These are phyloP conservation scores for Neotoxoptera formosana DNA, from an alignment of 1,140 invertebrate genomes.

Conservation along the genomic window DNA sequence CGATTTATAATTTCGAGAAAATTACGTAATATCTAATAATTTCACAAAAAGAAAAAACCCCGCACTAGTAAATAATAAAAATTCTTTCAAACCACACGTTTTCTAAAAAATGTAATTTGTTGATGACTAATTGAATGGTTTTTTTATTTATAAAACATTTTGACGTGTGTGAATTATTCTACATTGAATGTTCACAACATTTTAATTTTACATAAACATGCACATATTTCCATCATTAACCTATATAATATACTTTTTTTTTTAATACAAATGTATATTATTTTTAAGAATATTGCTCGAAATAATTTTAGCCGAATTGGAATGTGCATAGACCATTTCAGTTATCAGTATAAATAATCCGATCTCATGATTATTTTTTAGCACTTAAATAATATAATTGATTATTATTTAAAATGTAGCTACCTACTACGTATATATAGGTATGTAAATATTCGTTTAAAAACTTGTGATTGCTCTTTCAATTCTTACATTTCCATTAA, in stretches of 20 bases:
- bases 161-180: not conserved
- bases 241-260: not conserved
- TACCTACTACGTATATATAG: not conserved
- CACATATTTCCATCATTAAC: not conserved
- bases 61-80: not conserved
- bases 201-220: not conserved
- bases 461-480: not conserved
- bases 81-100: not conserved
- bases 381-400: not conserved
- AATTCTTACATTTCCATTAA: not conserved
- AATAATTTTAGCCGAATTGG: not conserved
- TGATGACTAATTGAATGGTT: not conserved
- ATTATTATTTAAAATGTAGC: not conserved
- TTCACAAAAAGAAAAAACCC: not conserved
- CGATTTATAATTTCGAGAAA: not conserved
- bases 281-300: not conserved
- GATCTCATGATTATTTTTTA: not conserved
- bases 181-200: not conserved
- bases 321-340: not conserved
- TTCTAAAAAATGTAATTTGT: not conserved
- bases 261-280: not conserved
- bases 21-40: not conserved
- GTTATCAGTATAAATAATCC: not conserved
- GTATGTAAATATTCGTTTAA: not conserved
- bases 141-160: not conserved